phyloP scores from a whole-genome alignment of 2,797 vertebrate species.

The Taeniopygia guttata region DNA sequence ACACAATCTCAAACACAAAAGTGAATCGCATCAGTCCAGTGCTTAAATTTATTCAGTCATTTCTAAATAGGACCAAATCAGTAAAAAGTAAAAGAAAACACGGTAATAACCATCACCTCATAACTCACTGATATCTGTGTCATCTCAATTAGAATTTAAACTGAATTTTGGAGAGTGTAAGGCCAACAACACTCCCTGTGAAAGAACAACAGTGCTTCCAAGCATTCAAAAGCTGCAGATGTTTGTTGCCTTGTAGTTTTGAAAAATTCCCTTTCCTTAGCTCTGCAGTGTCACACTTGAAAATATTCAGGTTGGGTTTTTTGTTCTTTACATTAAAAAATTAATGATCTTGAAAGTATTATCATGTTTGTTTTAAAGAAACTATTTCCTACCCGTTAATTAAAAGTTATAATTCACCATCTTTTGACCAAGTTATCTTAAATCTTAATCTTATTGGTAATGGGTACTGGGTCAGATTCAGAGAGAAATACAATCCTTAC shows the following conservation, averaged over 20 bases:
- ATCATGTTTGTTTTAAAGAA: constrained; percentile 74
- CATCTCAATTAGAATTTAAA: not conserved
- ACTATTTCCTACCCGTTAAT: constrained; percentile 75
- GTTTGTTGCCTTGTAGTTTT: not conserved
- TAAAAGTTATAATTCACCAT: constrained; percentile 79
- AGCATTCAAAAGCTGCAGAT: not conserved
- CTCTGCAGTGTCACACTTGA: constrained; percentile 29
- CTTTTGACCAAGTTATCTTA: constrained; percentile 75
- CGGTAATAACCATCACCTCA: not conserved
- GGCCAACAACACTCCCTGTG: not conserved
- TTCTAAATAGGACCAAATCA: not conserved
- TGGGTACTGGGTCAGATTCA: constrained; percentile 66
- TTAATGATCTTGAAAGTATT: constrained; percentile 68
- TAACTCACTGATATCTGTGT: not conserved
- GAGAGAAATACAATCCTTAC: constrained; percentile 74
- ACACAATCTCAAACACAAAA: not conserved
- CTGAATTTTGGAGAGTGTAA: not conserved
- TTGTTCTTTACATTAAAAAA: constrained; percentile 67
- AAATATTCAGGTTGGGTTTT: constrained; percentile 68
- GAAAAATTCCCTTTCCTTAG: constrained; percentile 11
- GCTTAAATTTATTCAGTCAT: not conserved
- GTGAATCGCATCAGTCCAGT: not conserved
- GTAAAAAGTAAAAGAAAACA: not conserved
- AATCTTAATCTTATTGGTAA: constrained; percentile 77
- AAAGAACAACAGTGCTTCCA: not conserved